Percentiles rank a stretch among this genome's conserved stretches.
Conservation (phyloP, 2,888 invertebrate genomes). For the Lasioglossum lativentre region DNA sequence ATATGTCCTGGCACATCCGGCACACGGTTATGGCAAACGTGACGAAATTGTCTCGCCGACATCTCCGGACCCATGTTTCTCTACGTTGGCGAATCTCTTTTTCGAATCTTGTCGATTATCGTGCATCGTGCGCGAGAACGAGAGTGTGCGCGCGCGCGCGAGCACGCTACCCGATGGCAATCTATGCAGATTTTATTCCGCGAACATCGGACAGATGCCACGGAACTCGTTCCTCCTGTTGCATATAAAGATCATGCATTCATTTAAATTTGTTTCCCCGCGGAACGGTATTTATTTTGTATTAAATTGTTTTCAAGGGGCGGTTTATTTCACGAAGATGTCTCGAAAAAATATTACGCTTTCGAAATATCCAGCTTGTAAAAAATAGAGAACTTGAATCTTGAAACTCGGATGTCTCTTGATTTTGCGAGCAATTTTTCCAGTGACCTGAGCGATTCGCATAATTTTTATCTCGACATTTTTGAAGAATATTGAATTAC, state of each 20-base stretch:
- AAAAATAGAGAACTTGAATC: neutral
- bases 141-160: neutral
- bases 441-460: neutral
- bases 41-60: slow-evolving; percentile 65
- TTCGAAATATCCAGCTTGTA: neutral
- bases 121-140: neutral
- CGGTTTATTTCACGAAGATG: neutral
- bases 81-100: slow-evolving; percentile 39
- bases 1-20: slow-evolving; percentile 69
- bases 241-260: slow-evolving; percentile 13
- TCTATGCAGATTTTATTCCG: slow-evolving; percentile 33
- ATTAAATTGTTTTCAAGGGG: slow-evolving; percentile 7
- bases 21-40: slow-evolving; percentile 61
- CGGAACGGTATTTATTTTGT: slow-evolving; percentile 8
- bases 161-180: slow-evolving; percentile 9
- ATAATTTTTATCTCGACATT: neutral
- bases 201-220: slow-evolving; percentile 23
- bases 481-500: too few species aligned
- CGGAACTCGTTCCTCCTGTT: slow-evolving; percentile 4
- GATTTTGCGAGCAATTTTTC: too few species aligned
- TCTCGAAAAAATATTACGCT: neutral
- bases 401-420: neutral
- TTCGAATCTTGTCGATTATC: slow-evolving; percentile 30
- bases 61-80: slow-evolving; percentile 27
- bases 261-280: slow-evolving; percentile 9